Percentiles rank a stretch among this genome's conserved stretches.
Conservation (phyloP, 37 sponge, comb jelly and placozoan genomes). For the Halisarca cf. caerulea region DNA sequence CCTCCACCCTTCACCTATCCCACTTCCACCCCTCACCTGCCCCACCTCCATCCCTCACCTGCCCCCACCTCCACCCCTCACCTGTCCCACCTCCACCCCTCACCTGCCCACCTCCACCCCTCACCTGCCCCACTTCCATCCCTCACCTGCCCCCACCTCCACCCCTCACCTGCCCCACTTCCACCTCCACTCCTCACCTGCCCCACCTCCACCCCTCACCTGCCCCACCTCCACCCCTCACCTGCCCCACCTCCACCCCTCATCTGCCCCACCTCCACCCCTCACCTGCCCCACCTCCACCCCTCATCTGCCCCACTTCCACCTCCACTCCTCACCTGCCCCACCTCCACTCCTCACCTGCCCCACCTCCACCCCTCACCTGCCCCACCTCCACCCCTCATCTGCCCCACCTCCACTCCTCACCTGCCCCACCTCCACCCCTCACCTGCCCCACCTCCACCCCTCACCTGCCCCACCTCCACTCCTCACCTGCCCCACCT, state of each 20-base stretch:
- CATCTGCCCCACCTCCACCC: neutral
- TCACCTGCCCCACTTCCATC: neutral
- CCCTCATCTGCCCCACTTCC: neutral
- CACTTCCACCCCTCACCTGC: neutral
- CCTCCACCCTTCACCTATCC: too few species aligned
- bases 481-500: neutral
- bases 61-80: too few species aligned
- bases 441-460: neutral
- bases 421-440: neutral
- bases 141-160: neutral
- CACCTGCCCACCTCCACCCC: neutral
- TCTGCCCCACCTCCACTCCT: neutral
- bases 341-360: constrained; percentile 13
- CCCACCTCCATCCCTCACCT: neutral
- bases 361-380: neutral
- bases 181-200: neutral
- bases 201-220: neutral
- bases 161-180: neutral
- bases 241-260: neutral
- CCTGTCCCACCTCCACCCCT: too few species aligned
- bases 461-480: neutral
- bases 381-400: neutral
- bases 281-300: neutral
- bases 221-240: neutral
- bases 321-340: neutral